Evolutionary conservation across 2,888 invertebrate genomes (phyloP).

Genomic region (Acleris laterana): DNA sequence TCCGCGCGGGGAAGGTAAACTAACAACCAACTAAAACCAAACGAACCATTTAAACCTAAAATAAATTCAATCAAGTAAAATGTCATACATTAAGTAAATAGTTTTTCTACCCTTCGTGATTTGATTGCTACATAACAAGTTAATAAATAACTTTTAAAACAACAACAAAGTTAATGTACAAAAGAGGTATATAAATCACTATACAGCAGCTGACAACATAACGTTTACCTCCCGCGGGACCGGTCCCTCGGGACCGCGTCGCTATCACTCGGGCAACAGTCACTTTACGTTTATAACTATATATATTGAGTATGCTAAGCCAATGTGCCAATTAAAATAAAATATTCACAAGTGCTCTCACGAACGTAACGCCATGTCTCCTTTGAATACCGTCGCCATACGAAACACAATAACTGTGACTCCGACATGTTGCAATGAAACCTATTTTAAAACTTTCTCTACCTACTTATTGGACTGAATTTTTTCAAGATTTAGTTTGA

Average conservation of each 20-base stretch:
- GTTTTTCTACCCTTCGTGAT: constrained; percentile 56
- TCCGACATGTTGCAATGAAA: too few relatives aligned
- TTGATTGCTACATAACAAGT: constrained; percentile 51
- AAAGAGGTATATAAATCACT: constrained; percentile 44
- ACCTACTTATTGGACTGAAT: too few relatives aligned
- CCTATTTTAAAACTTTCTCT: too few relatives aligned
- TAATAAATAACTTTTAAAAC: constrained; percentile 63
- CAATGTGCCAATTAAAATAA: constrained; percentile 2
- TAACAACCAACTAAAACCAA: constrained; percentile 40
- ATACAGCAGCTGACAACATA: constrained; percentile 17
- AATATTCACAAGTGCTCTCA: not conserved
- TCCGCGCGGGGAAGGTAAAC: constrained; percentile 44
- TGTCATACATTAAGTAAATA: constrained; percentile 52
- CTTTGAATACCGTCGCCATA: not conserved
- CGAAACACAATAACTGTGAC: not conserved
- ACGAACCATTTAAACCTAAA: constrained; percentile 47
- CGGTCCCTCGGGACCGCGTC: not conserved
- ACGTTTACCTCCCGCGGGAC: constrained; percentile 38
- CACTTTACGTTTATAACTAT: constrained; percentile 5
- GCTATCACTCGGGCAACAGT: not conserved
- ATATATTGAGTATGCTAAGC: constrained; percentile 6
- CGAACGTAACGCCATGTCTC: not conserved
- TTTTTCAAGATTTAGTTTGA: too few relatives aligned
- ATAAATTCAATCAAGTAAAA: constrained; percentile 54
- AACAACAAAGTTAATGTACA: constrained; percentile 63